These are phyloP conservation scores for Pluvianellus socialis DNA, from an alignment of 2,113 vertebrate genomes.

Conservation along the genomic window DNA sequence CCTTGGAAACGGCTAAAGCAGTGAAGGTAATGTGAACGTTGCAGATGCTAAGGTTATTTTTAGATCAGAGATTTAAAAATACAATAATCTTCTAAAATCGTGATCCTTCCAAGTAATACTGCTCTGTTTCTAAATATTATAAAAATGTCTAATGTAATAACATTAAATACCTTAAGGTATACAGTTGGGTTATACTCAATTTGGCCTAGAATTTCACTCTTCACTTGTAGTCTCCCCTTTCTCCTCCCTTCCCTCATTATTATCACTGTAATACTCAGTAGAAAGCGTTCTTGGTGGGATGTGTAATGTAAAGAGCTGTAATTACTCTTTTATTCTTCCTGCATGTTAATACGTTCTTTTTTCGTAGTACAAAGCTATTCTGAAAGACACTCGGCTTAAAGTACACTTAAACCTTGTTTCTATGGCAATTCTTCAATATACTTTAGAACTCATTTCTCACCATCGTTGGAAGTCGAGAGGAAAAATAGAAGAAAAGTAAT, in stretches of 20 bases:
- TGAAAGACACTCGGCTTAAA: background rate
- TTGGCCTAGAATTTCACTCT: background rate
- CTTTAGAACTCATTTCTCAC: background rate
- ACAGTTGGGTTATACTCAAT: background rate
- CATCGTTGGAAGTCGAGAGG: background rate
- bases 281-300: background rate
- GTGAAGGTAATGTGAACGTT: slow-evolving; percentile 84
- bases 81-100: background rate
- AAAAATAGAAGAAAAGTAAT: slow-evolving; percentile 6
- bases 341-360: background rate
- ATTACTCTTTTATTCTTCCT: background rate
- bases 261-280: background rate
- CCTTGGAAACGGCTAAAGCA: slow-evolving; percentile 96
- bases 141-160: background rate
- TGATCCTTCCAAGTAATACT: background rate
- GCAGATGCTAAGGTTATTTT: background rate
- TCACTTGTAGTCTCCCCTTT: background rate
- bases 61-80: background rate
- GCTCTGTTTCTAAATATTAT: background rate
- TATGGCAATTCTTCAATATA: background rate
- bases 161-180: background rate
- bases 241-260: background rate
- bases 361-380: background rate
- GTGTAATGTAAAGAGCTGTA: background rate
- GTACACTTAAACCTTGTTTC: slow-evolving; percentile 13